A percentile compares a stretch with the other conserved stretches of the same genome.
Conservation (phyloP, 2,888 invertebrate species). For the Hesperia comma region DNA sequence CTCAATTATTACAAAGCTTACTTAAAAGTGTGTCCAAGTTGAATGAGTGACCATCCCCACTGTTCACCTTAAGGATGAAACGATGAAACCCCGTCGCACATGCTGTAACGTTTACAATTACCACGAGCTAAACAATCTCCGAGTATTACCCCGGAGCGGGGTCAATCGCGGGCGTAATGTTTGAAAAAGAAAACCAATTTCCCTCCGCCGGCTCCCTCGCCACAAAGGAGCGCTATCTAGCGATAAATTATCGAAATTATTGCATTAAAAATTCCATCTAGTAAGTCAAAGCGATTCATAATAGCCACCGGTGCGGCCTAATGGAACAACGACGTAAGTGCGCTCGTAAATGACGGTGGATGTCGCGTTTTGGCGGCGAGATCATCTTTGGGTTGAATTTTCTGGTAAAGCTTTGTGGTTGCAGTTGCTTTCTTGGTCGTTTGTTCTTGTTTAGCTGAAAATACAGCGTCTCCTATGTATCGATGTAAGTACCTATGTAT, state of each 20-base stretch:
- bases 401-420: constrained; percentile 10
- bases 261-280: constrained; percentile 90
- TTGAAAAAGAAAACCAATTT: constrained; percentile 80
- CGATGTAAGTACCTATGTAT: too few species aligned
- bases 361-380: constrained; percentile 7
- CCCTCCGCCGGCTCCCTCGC: constrained; percentile 55
- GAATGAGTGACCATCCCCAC: too few species aligned
- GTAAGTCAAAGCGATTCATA: constrained; percentile 87
- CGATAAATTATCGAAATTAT: constrained; percentile 87
- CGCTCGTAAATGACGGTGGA: constrained; percentile 42
- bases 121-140: constrained; percentile 34
- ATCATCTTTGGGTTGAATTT: constrained; percentile 4
- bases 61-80: background rate
- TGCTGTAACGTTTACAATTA: background rate
- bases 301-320: constrained; percentile 58
- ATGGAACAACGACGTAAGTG: constrained; percentile 56
- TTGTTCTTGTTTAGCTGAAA: constrained; percentile 4
- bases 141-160: constrained; percentile 56
- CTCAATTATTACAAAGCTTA: background rate
- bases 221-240: constrained; percentile 82
- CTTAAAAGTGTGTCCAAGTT: too few species aligned
- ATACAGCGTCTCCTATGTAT: background rate
- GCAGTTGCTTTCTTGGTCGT: background rate
- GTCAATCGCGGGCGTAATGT: constrained; percentile 72
- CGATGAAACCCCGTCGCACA: background rate